Conservation (phyloP, 2,888 invertebrate species). For the Trachelus stipa region DNA sequence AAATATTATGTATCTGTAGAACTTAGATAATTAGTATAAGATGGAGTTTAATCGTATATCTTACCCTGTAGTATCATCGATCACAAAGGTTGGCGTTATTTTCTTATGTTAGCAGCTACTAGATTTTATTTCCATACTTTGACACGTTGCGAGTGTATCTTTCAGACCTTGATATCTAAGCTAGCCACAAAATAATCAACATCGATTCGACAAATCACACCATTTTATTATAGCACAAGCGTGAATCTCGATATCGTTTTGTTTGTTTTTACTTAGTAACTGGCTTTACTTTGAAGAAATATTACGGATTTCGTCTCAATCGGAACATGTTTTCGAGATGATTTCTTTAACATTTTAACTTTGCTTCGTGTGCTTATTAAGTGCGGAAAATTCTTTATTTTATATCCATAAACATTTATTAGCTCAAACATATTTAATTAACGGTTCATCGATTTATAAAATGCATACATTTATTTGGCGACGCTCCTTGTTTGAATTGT, state of each 20-base stretch:
- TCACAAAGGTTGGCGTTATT: neutral
- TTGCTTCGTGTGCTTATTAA: neutral
- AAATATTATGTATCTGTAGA: constrained; percentile 37
- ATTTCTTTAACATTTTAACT: neutral
- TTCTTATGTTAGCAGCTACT: neutral
- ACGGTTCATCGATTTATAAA: neutral
- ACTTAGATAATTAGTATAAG: neutral
- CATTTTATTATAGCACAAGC: neutral
- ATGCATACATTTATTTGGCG: neutral
- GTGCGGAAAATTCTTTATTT: neutral
- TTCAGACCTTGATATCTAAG: neutral
- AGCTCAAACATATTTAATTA: neutral
- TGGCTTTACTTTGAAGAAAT: neutral
- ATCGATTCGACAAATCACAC: neutral
- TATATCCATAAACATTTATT: neutral
- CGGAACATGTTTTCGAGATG: neutral
- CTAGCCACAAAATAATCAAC: neutral
- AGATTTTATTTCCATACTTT: neutral
- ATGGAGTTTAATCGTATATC: neutral
- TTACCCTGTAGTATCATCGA: neutral
- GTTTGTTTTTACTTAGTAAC: neutral
- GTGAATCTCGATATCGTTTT: neutral
- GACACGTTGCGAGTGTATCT: neutral
- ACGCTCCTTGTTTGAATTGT: neutral
- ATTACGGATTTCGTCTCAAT: neutral